Conservation (phyloP, 2,113 vertebrate genomes). For the Petrocephalus microphthalmus region DNA sequence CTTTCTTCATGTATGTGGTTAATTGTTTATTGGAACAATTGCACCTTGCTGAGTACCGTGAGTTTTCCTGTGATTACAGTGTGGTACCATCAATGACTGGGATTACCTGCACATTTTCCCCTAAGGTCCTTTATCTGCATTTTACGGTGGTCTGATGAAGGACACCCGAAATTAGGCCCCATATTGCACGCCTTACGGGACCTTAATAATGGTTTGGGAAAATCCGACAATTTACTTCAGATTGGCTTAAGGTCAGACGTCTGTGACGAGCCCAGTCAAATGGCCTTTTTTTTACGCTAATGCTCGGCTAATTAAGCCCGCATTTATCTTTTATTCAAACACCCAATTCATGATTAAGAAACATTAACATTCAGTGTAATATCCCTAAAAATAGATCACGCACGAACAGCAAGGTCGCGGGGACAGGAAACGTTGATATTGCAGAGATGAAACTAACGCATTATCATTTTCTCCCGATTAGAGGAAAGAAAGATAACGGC, state of each 20-base stretch:
- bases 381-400: conserved; percentile 16
- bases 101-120: neutral
- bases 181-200: neutral
- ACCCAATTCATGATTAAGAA: conserved; percentile 41
- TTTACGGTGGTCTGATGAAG: neutral
- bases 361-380: conserved; percentile 40
- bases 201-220: too few relatives aligned
- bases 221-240: neutral
- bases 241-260: neutral
- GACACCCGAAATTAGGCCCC: neutral
- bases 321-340: conserved; percentile 40
- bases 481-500: neutral
- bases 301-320: conserved; percentile 34
- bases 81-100: neutral
- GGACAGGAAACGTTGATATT: neutral
- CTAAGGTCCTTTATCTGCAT: neutral
- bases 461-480: conserved; percentile 3
- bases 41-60: neutral
- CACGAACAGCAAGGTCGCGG: neutral
- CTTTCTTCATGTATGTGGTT: neutral
- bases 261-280: conserved; percentile 11
- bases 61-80: neutral
- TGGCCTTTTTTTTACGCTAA: conserved; percentile 36
- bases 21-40: neutral
- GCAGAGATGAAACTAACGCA: neutral